Conservation (phyloP, 2,113 vertebrate species). For the Progne subis region DNA sequence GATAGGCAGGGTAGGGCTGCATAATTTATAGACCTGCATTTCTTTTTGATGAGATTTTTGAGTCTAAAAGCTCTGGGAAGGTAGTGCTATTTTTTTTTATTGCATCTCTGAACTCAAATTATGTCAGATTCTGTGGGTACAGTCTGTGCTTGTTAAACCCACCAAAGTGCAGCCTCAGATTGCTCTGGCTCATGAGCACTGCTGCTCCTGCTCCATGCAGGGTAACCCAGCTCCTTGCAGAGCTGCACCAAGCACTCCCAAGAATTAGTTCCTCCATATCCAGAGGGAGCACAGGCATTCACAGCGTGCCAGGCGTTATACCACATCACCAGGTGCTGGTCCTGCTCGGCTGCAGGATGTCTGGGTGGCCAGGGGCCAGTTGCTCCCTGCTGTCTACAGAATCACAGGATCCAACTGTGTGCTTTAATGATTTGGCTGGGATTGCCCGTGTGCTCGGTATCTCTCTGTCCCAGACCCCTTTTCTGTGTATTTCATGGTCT, state of each 20-base stretch:
- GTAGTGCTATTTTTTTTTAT: conserved; percentile 1
- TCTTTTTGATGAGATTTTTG: conserved; percentile 46
- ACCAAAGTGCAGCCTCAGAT: not conserved
- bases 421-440: not conserved
- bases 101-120: not conserved
- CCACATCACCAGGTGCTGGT: not conserved
- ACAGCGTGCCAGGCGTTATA: not conserved
- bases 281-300: not conserved
- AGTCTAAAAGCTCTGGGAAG: conserved; percentile 19
- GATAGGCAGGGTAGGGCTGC: conserved; percentile 24
- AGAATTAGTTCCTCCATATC: not conserved
- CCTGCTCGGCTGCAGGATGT: not conserved
- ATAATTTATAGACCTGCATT: conserved; percentile 25
- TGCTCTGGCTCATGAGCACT: not conserved
- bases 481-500: rapidly evolving
- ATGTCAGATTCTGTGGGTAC: not conserved
- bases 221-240: not conserved
- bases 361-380: not conserved
- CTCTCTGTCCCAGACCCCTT: not conserved
- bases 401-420: not conserved
- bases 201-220: not conserved
- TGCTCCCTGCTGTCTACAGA: not conserved
- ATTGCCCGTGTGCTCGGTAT: not conserved
- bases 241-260: not conserved
- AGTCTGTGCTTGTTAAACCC: not conserved